Base-by-base conservation (phyloP, 2,113 vertebrate genomes). In the Otolemur garnettii region DNA sequence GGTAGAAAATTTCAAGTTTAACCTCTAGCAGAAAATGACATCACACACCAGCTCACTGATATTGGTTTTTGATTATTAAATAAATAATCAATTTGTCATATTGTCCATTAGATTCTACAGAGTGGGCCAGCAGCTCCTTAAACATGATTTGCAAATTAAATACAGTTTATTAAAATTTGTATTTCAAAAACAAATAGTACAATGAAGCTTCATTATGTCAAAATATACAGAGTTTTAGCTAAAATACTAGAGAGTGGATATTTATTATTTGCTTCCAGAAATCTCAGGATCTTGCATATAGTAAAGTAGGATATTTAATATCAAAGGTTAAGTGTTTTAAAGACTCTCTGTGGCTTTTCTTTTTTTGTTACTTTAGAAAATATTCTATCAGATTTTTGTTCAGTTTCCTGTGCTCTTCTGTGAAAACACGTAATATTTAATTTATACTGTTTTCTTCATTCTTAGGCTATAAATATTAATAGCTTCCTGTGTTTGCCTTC, bases 391-490 rank as follows among this genome's bases (percentile, higher is more conserved):
- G 1, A 68, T 74, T 64, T 96, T 94, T 60, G 26, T 57, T 84
- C 69, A 82, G 53, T 93, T 96, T 90, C 62, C 11, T 59, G 26
- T 92, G 50, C 86, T 98, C 79, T 50, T 93, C 33, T 72, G 13
- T n/a, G 72, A 50, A 81, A 95, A 83, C 17, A 89, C 2, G 2
- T 83, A 30, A 21, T 93, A 95, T 87, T 95, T 75, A 94, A 96
- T 90, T 96, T 96, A 83, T 14, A 91, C 71, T 68, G 14, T 84
- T 97, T 96, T 66, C 60, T 69, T 90, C 64, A 91, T 57, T 88
- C 74, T 94, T 93, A 91, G 4, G 53, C 55, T 92, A 95, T 91
- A 95, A 95, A 74, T 97, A 81, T 97, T 97, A 97, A 84, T 95
- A 87, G 2, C 21, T 93, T 97, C 66, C 84, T n/a, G 1, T 57